Percentiles rank a stretch among this genome's conserved stretches.
Evolutionary conservation across 2,797 vertebrate genomes (phyloP).

Genomic region (Muscicapa comitata): DNA sequence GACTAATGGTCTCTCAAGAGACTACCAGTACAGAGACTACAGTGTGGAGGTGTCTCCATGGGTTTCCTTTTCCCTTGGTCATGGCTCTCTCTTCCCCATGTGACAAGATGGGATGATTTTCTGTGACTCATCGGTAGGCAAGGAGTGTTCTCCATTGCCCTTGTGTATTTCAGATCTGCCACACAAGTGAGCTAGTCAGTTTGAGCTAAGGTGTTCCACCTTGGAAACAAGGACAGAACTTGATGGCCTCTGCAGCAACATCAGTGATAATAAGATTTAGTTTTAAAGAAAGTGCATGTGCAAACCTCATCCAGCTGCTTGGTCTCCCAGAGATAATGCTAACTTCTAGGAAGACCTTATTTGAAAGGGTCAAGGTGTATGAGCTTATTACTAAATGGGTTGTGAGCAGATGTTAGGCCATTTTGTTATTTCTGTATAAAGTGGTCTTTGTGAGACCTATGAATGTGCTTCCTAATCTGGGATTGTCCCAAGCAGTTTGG

Average conservation of each 20-base stretch:
- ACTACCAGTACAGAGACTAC: neutral
- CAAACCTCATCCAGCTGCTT: neutral
- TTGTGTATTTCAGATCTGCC: neutral
- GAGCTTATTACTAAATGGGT: neutral
- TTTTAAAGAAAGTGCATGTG: neutral
- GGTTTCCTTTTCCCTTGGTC: neutral
- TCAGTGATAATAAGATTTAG: neutral
- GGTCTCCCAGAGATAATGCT: neutral
- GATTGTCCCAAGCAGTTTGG: slow-evolving; percentile 44
- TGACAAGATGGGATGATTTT: neutral
- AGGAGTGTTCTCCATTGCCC: neutral
- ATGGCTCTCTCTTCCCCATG: neutral
- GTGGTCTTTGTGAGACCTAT: neutral
- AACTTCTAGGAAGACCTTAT: slow-evolving; percentile 1
- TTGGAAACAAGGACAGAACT: neutral
- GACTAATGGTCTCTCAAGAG: neutral
- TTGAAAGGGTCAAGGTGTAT: neutral
- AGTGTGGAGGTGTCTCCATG: neutral
- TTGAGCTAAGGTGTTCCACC: neutral
- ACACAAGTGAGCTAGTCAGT: neutral
- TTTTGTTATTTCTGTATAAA: slow-evolving; percentile 42
- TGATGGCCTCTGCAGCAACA: neutral
- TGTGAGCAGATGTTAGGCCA: slow-evolving; percentile 11
- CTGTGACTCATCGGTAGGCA: neutral
- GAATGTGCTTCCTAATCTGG: slow-evolving; percentile 18